A percentile compares a stretch with the other conserved stretches of the same genome.
phyloP scores from a whole-genome alignment of 2,888 invertebrate species.

The Nemotelus nigrinus region DNA sequence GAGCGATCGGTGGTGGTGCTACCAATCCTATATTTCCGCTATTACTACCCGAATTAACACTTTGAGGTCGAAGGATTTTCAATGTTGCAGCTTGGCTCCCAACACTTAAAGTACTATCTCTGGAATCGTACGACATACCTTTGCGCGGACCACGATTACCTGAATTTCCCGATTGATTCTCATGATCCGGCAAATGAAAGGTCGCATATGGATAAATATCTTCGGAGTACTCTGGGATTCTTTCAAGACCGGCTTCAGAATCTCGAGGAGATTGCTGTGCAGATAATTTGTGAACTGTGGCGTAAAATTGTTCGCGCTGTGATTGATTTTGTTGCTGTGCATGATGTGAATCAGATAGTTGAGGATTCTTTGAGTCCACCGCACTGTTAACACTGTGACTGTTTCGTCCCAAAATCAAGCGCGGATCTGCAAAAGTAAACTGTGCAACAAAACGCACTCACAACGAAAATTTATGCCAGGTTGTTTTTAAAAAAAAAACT shows the following conservation, averaged over 20 bases:
- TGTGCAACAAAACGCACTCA: neutral
- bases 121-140: conserved; percentile 44
- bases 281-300: conserved; percentile 66
- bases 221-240: conserved; percentile 70
- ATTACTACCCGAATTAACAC: conserved; percentile 21
- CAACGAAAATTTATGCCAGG: no score
- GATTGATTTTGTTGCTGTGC: conserved; percentile 56
- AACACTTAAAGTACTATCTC: conserved; percentile 34
- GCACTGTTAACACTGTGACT: conserved; percentile 57
- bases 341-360: conserved; percentile 40
- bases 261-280: conserved; percentile 64
- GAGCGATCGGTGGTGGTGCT: neutral
- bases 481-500: neutral
- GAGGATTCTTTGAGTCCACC: conserved; percentile 53
- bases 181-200: conserved; percentile 69
- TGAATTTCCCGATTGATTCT: conserved; percentile 66
- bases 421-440: conserved; percentile 56
- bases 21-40: neutral
- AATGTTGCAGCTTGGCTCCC: conserved; percentile 20
- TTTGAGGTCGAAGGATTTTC: conserved; percentile 22
- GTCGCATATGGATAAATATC: conserved; percentile 72
- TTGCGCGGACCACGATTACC: conserved; percentile 52
- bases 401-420: conserved; percentile 57
- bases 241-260: conserved; percentile 65
- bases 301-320: conserved; percentile 68